Evolutionary conservation across 2,888 invertebrate genomes (phyloP).

Genomic region (Prosopocoilus inquinatus): DNA sequence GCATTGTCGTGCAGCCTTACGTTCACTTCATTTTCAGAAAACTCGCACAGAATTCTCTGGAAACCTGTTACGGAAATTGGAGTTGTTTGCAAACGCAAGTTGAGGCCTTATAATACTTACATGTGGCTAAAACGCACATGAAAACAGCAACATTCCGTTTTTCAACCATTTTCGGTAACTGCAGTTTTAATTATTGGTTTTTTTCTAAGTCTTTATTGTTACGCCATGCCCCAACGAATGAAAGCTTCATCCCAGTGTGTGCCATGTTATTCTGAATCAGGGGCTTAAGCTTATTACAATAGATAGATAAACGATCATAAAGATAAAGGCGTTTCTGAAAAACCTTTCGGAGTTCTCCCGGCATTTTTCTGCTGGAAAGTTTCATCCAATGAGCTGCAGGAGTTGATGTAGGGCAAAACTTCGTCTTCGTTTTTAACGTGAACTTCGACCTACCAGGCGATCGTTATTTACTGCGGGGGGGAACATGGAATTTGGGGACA

Average conservation of each 20-base stretch:
- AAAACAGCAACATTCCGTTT: constrained; percentile 8
- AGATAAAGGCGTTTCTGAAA: too few species aligned
- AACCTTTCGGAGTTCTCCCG: too few species aligned
- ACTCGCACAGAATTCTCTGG: constrained; percentile 10
- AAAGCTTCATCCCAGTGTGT: not conserved
- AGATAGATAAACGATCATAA: not conserved
- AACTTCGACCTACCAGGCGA: too few species aligned
- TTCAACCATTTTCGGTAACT: constrained; percentile 12
- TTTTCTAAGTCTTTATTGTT: constrained; percentile 1
- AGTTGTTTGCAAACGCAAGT: too few species aligned
- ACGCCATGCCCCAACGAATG: constrained; percentile 5
- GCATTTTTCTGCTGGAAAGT: too few species aligned
- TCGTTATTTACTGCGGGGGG: too few species aligned
- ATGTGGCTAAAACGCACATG: constrained; percentile 10
- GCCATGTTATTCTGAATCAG: constrained; percentile 1
- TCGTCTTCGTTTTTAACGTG: too few species aligned
- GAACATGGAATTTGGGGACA: too few species aligned
- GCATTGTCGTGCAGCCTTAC: constrained; percentile 2
- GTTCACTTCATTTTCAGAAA: constrained; percentile 10
- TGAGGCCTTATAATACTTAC: constrained; percentile 6
- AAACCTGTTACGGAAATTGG: not conserved
- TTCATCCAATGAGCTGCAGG: too few species aligned
- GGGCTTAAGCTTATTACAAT: constrained; percentile 8
- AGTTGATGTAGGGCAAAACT: too few species aligned
- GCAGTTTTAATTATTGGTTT: too few species aligned